Percentiles rank a stretch among this genome's conserved stretches.
phyloP scores from a whole-genome alignment of 1,140 invertebrate genomes.

The Cotesia glomerata region DNA sequence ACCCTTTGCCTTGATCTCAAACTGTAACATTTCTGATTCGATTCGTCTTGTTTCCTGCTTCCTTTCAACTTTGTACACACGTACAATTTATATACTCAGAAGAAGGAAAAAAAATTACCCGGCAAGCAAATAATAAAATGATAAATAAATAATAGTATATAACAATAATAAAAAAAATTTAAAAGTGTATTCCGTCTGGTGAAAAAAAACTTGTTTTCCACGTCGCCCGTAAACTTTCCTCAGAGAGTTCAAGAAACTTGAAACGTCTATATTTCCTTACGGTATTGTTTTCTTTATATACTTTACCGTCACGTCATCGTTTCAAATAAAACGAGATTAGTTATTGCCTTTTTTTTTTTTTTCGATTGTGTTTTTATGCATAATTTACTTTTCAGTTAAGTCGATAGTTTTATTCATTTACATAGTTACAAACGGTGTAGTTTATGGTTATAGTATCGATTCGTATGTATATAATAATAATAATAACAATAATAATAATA shows the following conservation, averaged over 20 bases:
- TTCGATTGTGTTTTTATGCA: not conserved
- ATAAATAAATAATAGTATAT: not conserved
- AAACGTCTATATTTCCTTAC: not conserved
- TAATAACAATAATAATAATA: too few species aligned
- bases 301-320: too few species aligned
- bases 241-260: not conserved
- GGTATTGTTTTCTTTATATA: not conserved
- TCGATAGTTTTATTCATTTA: too few species aligned
- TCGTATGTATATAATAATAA: too few species aligned
- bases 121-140: not conserved
- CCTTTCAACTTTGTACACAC: not conserved
- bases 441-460: too few species aligned
- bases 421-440: too few species aligned
- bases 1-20: conserved; percentile 1
- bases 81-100: not conserved
- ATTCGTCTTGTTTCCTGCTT: not conserved
- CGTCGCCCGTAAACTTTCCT: conserved; percentile 8
- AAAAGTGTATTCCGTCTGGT: not conserved
- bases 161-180: not conserved
- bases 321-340: too few species aligned
- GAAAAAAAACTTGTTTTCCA: conserved; percentile 5
- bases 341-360: not conserved
- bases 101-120: not conserved
- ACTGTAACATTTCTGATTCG: not conserved
- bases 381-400: too few species aligned